Base-by-base conservation (phyloP, 2,113 vertebrate species). In the Aldabrachelys gigantea region DNA sequence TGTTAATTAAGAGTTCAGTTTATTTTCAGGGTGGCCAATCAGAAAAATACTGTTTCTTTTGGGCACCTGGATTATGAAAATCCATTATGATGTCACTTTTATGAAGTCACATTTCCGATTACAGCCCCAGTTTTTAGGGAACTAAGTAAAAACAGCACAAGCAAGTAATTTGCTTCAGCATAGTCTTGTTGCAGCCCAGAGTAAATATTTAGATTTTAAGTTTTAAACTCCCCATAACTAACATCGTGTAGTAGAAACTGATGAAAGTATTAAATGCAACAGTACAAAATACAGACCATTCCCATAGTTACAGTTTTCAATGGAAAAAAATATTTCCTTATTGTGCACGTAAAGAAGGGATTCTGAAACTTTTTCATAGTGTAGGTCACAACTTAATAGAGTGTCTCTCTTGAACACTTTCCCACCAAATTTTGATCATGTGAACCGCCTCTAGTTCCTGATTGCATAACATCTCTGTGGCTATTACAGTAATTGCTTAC, bases 401-500 rank as follows among this genome's bases (percentile, higher is more conserved):
- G 82, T 87, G 84, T 85, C 76, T 88, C 27, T 93, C 92, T 25
- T 1, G 1, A 8, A 16, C 82, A 91, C 83, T 69, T 88, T 2
- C 54, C 92, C 93, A 53, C 81, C 82, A 50, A 53, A 53, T 88
- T 52, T n/a, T 7, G 47, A 59, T 56, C 72, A 59, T 79, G 80
- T 85, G 85, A 92, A 84, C 57, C 82, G 44, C 88, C 65, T 81
- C 82, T 91, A 49, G 8, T 89, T 49, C 31, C 53, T 94, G 96
- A 87, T 91, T 88, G 52, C 47, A 44, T 4, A 83, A 59, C 0
- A 0, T 7, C 57, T 79, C 86, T 94, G 89, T 89, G 96, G 95
- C 47, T 91, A 94, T n/a, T 0, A 59, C 57, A 52, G 92, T 89
- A 90, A 94, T 85, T 91, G 59, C 84, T 82, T 91, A 95, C 79